These are phyloP conservation scores for Octonoba sinensis DNA, from an alignment of 2,888 invertebrate genomes.

Conservation along the genomic window DNA sequence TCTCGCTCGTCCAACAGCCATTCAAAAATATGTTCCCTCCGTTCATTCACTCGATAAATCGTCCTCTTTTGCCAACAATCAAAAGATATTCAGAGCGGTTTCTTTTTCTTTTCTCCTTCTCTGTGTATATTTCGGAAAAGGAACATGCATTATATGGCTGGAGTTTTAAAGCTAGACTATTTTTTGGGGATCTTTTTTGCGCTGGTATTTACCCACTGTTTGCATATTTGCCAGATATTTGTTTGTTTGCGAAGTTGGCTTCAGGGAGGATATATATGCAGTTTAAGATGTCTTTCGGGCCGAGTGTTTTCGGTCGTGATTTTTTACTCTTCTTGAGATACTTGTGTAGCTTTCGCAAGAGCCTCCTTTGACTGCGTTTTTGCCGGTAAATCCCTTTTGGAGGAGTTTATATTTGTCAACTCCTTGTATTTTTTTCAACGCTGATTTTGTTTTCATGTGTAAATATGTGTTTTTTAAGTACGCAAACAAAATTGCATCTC, in stretches of 20 bases:
- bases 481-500: neutral
- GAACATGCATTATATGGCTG: constrained; percentile 49
- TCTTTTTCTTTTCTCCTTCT: constrained; percentile 19
- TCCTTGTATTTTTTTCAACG: neutral
- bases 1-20: constrained; percentile 49
- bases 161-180: constrained; percentile 56
- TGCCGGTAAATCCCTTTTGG: neutral
- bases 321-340: too few relatives aligned
- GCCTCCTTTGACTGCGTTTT: too few relatives aligned
- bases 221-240: constrained; percentile 58
- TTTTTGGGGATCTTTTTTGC: constrained; percentile 25
- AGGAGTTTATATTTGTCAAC: neutral
- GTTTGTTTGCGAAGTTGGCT: constrained; percentile 35
- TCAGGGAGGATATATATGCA: constrained; percentile 2
- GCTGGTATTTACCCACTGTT: constrained; percentile 25
- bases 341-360: too few relatives aligned
- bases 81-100: constrained; percentile 59
- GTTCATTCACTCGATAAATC: constrained; percentile 59
- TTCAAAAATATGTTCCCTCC: constrained; percentile 60
- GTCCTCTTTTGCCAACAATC: constrained; percentile 61
- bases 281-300: too few relatives aligned
- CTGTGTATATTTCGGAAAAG: constrained; percentile 18
- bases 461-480: neutral
- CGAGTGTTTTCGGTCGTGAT: too few relatives aligned
- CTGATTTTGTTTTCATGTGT: neutral